Evolutionary conservation across 2,113 vertebrate genomes (phyloP).

Genomic region (Camelus dromedarius): DNA sequence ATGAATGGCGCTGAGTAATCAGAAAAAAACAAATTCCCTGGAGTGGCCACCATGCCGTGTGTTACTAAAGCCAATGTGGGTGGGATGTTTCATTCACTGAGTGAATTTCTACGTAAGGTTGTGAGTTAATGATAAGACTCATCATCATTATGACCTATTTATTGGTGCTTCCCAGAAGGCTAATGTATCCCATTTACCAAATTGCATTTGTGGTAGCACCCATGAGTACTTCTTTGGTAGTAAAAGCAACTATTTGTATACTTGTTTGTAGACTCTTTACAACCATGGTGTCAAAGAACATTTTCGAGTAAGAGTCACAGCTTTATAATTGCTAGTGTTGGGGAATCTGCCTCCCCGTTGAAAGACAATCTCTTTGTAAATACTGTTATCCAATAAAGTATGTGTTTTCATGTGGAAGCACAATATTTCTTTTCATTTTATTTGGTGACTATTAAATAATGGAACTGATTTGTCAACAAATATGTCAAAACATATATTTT

Average conservation of each 20-base stretch:
- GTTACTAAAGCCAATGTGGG: background rate
- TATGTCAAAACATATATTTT: conserved; percentile 45
- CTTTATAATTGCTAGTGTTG: background rate
- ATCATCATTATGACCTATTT: background rate
- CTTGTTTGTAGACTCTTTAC: background rate
- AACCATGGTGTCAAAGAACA: background rate
- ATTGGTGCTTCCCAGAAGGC: background rate
- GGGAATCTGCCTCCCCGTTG: background rate
- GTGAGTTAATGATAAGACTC: background rate
- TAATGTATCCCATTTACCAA: background rate
- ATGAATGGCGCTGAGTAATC: background rate
- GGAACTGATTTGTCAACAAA: conserved; percentile 28
- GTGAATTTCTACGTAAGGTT: background rate
- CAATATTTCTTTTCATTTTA: conserved; percentile 27
- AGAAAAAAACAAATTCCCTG: background rate
- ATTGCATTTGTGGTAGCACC: background rate
- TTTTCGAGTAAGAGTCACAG: background rate
- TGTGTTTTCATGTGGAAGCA: conserved; percentile 28
- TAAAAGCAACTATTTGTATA: background rate
- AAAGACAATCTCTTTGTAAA: conserved; percentile 1
- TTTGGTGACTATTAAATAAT: background rate
- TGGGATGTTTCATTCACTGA: background rate
- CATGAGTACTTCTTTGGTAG: background rate
- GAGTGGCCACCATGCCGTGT: background rate
- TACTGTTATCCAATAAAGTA: background rate